A percentile compares a stretch with the other conserved stretches of the same genome.
These are phyloP conservation scores for Steatornis caripensis DNA, from an alignment of 2,113 vertebrate species.

Conservation along the genomic window DNA sequence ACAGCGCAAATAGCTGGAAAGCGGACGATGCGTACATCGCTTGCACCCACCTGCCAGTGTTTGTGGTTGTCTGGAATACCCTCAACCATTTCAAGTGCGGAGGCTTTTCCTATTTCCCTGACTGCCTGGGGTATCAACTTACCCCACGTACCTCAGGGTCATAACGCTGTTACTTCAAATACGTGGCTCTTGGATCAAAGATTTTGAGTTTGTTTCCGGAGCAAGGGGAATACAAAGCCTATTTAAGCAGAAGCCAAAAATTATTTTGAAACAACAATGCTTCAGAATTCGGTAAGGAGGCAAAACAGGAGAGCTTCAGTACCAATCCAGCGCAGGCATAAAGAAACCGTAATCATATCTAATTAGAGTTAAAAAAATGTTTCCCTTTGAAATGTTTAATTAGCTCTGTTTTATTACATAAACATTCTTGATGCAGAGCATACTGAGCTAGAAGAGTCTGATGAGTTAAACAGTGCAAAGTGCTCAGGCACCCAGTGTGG, in stretches of 20 bases:
- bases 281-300: conserved; percentile 9
- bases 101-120: background rate
- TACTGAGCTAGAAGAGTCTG: conserved; percentile 57
- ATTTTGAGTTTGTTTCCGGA: background rate
- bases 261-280: conserved; percentile 26
- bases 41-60: background rate
- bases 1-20: background rate
- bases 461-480: conserved; percentile 67
- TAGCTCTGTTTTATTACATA: conserved; percentile 80
- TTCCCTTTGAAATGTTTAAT: conserved; percentile 84
- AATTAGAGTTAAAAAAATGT: conserved; percentile 82
- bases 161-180: background rate
- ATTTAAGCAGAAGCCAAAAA: background rate
- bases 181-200: background rate
- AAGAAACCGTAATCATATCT: conserved; percentile 77
- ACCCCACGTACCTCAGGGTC: background rate
- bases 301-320: conserved; percentile 28
- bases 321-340: conserved; percentile 18
- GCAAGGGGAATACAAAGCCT: background rate
- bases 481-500: conserved; percentile 57
- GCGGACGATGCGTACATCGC: rapidly evolving
- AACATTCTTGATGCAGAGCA: conserved; percentile 71
- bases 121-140: background rate
- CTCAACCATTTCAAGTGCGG: background rate
- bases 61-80: background rate